phyloP scores from a whole-genome alignment of 2,888 invertebrate genomes.

The Cerceris ruficornis region DNA sequence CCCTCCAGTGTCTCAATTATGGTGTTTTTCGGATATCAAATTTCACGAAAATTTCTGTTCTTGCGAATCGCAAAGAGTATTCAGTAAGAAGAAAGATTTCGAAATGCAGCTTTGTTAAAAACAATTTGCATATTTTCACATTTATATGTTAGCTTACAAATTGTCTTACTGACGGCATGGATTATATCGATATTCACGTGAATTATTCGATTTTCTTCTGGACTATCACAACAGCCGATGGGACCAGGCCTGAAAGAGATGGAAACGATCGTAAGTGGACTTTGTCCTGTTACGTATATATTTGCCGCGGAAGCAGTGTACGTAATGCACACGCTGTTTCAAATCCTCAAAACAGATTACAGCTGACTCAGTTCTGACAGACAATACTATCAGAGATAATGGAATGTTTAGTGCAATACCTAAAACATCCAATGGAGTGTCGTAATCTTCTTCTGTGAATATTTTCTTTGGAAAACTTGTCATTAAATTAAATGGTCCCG shows the following conservation, averaged over 20 bases:
- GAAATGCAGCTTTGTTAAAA: slow-evolving; percentile 26
- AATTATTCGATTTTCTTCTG: slow-evolving; percentile 82
- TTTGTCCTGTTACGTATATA: neutral
- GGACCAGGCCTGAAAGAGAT: slow-evolving; percentile 88
- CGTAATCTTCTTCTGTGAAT: slow-evolving; percentile 93
- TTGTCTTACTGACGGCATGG: slow-evolving; percentile 32
- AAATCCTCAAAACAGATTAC: slow-evolving; percentile 3
- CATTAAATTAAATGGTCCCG: slow-evolving; percentile 90
- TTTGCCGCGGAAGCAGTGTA: neutral
- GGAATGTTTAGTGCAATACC: slow-evolving; percentile 82
- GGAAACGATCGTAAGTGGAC: slow-evolving; percentile 25
- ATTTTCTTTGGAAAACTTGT: slow-evolving; percentile 95
- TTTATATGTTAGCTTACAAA: slow-evolving; percentile 48
- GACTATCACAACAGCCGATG: slow-evolving; percentile 92
- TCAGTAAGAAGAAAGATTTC: slow-evolving; percentile 19
- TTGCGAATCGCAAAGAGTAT: slow-evolving; percentile 43
- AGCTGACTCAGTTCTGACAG: neutral
- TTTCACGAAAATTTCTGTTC: slow-evolving; percentile 20
- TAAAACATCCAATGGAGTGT: slow-evolving; percentile 91
- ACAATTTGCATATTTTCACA: slow-evolving; percentile 53
- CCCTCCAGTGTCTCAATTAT: slow-evolving; percentile 16
- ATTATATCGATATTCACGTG: slow-evolving; percentile 19
- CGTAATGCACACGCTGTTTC: neutral
- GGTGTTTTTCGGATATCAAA: slow-evolving; percentile 21
- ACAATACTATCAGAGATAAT: neutral